Base-by-base conservation (phyloP, 2,888 invertebrate genomes). In the Lochmaea capreae region DNA sequence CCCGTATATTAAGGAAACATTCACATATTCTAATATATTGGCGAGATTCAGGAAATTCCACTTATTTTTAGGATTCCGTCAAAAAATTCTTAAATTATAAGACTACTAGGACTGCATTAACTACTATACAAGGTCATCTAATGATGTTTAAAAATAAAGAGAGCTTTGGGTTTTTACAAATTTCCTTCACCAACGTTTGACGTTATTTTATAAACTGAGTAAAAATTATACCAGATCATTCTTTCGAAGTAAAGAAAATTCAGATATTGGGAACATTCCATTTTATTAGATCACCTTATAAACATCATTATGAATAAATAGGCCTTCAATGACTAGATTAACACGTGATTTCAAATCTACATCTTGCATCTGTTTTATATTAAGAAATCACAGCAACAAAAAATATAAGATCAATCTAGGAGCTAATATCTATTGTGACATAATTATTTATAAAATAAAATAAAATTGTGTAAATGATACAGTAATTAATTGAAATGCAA, bases 251-350 rank as follows among this genome's bases (percentile, higher is more conserved):
- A 4, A 33, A 33, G 33, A 33, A 33, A 33, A 33, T 33, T 33
- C 33, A 33, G 5, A 4, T 33, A 33, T 33, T 33, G 4, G 33
- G 6, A 33, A 33, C 33, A 10, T 54, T 8, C 22, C 62, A 63
- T 10, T 3, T 12, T 42, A 43, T 63, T 42, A 43, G 62, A 63
- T 43, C 18, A 63, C 18, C 39, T 18, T 18, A 6, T 63, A 63
- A 33, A 39, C 62, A 54, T 49, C 57, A 71, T 65, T 65, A 71
- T 65, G 71, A 58, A 65, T 71, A 71, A 79, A 77, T 81, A 81
- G 81, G 81, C 81, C 81, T 69, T 76, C 76, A 71, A 78, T 81
- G 81, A 81, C 80, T 81, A 81, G 80, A 81, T 72, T 79, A 79
- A 80, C 73, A 73, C 66, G 77, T 77, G 73, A 76, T 78, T 77